Percentiles rank a stretch among this genome's conserved stretches.
Conservation (phyloP, 2,113 vertebrate species). For the Egretta garzetta region DNA sequence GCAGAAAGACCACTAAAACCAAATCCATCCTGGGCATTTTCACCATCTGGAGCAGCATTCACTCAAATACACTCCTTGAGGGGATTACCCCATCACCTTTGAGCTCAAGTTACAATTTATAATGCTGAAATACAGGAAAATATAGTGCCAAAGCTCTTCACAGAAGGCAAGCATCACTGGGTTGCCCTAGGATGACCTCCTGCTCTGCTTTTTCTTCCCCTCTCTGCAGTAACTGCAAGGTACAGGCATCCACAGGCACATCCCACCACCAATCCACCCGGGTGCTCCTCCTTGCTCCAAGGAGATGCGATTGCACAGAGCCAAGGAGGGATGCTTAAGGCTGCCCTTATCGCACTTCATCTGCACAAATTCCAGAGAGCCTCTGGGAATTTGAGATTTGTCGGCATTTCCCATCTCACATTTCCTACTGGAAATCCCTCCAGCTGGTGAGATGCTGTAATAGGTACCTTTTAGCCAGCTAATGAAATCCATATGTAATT, state of each 20-base stretch:
- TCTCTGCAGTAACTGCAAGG: background rate
- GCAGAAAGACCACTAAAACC: background rate
- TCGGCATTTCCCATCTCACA: slow-evolving; percentile 67
- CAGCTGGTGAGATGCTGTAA: slow-evolving; percentile 72
- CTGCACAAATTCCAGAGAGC: slow-evolving; percentile 58
- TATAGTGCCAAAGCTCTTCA: background rate
- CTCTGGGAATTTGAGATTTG: slow-evolving; percentile 64
- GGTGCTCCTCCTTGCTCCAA: background rate
- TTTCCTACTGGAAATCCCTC: slow-evolving; percentile 79
- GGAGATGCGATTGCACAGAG: background rate
- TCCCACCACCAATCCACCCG: background rate
- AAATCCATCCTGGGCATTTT: background rate
- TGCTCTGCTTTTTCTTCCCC: background rate
- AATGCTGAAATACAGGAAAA: background rate
- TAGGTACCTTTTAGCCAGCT: slow-evolving; percentile 58
- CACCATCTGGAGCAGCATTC: background rate
- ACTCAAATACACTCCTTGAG: background rate
- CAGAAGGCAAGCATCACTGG: background rate
- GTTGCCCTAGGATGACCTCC: background rate
- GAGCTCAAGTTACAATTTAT: background rate
- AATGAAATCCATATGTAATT: slow-evolving; percentile 75
- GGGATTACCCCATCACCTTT: background rate
- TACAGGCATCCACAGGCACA: background rate
- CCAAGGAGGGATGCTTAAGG: background rate
- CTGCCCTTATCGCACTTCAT: slow-evolving; percentile 57